These are phyloP conservation scores for Notothenia rossii DNA, from an alignment of 2,113 vertebrate species.

Conservation along the genomic window DNA sequence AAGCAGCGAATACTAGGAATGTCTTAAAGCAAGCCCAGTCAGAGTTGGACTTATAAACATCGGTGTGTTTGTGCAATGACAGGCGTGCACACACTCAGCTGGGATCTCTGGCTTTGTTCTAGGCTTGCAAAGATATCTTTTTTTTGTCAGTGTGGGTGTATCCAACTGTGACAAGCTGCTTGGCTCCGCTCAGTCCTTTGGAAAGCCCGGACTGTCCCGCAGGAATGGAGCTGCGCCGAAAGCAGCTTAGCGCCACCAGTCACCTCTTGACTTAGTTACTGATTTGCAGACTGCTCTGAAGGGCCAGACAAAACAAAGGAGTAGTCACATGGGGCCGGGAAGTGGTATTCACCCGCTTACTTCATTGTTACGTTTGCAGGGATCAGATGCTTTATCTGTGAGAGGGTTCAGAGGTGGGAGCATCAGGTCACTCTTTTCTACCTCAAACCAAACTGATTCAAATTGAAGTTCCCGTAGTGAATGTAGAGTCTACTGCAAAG, in stretches of 20 bases:
- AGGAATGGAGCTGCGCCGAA: conserved; percentile 64
- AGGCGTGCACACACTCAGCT: conserved; percentile 76
- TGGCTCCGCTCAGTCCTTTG: conserved; percentile 55
- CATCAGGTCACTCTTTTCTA: neutral
- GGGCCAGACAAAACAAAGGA: conserved; percentile 66
- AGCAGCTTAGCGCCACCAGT: conserved; percentile 57
- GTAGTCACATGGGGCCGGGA: conserved; percentile 44
- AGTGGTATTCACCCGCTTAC: conserved; percentile 33
- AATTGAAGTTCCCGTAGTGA: neutral
- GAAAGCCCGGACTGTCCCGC: conserved; percentile 80
- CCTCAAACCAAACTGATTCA: neutral
- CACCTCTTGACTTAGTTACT: conserved; percentile 69
- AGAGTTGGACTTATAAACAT: conserved; percentile 51
- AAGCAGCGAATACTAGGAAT: conserved; percentile 35
- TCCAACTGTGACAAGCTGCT: conserved; percentile 84
- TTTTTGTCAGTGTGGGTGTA: conserved; percentile 81
- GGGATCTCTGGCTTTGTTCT: conserved; percentile 84
- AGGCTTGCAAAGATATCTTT: conserved; percentile 80
- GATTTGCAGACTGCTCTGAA: conserved; percentile 64
- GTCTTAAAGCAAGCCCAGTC: conserved; percentile 31
- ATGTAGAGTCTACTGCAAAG: neutral
- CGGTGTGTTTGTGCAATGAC: conserved; percentile 52
- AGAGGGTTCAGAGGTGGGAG: neutral
- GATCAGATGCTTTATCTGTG: conserved; percentile 31
- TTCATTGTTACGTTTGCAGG: conserved; percentile 38